Evolutionary conservation across 2,797 vertebrate genomes (phyloP), one percentile per base, ranked within the genome.

Genomic region (Propithecus perrieri): DNA sequence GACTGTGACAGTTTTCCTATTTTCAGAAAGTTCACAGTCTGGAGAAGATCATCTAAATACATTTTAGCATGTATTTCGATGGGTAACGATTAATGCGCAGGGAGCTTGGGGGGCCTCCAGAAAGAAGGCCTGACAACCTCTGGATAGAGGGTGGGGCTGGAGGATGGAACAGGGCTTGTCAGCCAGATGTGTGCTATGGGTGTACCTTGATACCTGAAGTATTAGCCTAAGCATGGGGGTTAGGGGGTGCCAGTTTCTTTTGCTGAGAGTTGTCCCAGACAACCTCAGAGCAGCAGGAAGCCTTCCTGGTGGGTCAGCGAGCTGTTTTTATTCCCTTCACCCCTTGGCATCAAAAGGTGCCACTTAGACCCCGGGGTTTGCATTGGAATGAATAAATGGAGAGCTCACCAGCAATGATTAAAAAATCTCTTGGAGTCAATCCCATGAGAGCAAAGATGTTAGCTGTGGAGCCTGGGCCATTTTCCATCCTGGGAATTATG

Each of bases 401-500:
- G 59, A 85, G 48, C 81, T 86, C 20, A 43, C 22, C 15, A 28
- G 74, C 90, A 67, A 4, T 28, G 46, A 48, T 13, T 94, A 78
- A 84, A 93, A 94, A 75, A 46, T 86, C n/a, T 85, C 81, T 55
- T 71, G 4, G 78, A 92, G 84, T 81, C 76, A 63, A 30, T 90
- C 89, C 92, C 41, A 57, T n/a, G 85, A 81, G 94, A 92, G n/a
- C 81, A 85, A 72, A 72, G 95, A 57, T 13, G 1, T 93, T 87
- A 69, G 84, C n/a, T 9, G 86, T 67, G 86, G 78, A 96, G 53
- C 35, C 48, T 38, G 80, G 85, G 85, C 76, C 55, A 50, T 63
- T 86, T 96, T 97, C 97, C 79, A 86, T 71, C 65, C 48, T 97
- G 93, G 76, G 53, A n/a, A 67, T 93, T 91, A 57, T 85, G 91